These are phyloP conservation scores for Neelides folsomi DNA, from an alignment of 2,888 invertebrate genomes.

Conservation along the genomic window DNA sequence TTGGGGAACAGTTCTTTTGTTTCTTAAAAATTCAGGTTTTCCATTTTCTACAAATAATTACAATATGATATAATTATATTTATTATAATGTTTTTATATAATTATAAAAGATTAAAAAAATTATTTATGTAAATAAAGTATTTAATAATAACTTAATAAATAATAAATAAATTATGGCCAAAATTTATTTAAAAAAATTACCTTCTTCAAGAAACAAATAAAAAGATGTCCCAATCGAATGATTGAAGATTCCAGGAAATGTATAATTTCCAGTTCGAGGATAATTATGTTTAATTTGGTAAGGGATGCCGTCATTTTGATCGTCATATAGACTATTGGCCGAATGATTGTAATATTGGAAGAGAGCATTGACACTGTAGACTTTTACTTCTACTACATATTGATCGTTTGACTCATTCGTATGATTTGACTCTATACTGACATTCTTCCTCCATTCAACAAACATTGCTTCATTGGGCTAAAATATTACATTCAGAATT, in stretches of 20 bases:
- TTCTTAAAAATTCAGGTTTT: conserved; percentile 2
- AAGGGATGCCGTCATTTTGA: not conserved
- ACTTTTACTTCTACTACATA: conserved; percentile 5
- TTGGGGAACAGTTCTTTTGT: not conserved
- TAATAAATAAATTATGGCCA: not conserved
- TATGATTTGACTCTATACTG: not conserved
- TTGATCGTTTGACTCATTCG: not conserved
- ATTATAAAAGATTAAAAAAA: no score
- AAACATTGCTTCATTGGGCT: conserved; percentile 9
- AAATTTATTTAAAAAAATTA: not conserved
- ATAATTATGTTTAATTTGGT: not conserved
- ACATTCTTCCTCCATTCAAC: conserved; percentile 3
- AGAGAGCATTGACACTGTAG: conserved; percentile 5
- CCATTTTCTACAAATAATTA: no score
- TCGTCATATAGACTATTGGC: not conserved
- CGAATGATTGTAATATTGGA: conserved; percentile 7
- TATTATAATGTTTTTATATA: no score
- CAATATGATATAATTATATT: no score
- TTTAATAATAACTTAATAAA: no score
- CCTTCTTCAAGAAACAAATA: conserved; percentile 3
- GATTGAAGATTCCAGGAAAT: conserved; percentile 5
- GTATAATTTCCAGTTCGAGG: conserved; percentile 6
- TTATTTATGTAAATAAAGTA: no score
- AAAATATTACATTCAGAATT: not conserved
- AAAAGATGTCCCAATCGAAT: conserved; percentile 2